Evolutionary conservation across 2,797 vertebrate species (phyloP).

Genomic region (Acanthurus leucopareius): DNA sequence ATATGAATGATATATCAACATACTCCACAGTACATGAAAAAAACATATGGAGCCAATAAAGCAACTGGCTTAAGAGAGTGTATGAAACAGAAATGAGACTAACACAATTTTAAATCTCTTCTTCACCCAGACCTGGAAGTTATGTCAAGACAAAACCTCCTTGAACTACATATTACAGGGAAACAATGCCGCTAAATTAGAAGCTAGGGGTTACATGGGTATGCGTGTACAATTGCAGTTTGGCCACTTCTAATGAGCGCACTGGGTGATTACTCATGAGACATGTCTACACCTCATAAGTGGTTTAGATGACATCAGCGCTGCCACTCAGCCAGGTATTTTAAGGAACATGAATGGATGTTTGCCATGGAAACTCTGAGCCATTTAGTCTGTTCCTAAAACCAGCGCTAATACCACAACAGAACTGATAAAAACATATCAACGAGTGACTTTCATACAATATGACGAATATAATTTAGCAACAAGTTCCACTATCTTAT

Average conservation of each 20-base stretch:
- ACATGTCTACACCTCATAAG: conserved; percentile 63
- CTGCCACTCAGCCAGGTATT: conserved; percentile 64
- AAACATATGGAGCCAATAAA: conserved; percentile 79
- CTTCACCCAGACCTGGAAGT: conserved; percentile 48
- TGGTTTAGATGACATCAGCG: conserved; percentile 75
- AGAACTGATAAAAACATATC: conserved; percentile 18
- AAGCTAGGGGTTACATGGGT: not conserved
- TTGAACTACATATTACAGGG: conserved; percentile 33
- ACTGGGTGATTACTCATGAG: conserved; percentile 66
- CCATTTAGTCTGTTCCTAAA: conserved; percentile 41
- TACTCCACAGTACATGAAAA: conserved; percentile 64
- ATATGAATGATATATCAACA: conserved; percentile 74
- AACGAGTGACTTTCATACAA: not conserved
- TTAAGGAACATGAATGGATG: conserved; percentile 59
- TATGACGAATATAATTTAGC: not conserved
- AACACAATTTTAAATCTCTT: conserved; percentile 63
- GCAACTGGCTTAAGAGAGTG: conserved; percentile 51
- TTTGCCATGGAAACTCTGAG: conserved; percentile 57
- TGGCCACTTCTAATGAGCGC: conserved; percentile 59
- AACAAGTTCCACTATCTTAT: not conserved
- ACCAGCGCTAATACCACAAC: not conserved
- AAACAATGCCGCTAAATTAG: conserved; percentile 47
- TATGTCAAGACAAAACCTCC: conserved; percentile 45
- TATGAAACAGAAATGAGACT: conserved; percentile 65
- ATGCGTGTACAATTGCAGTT: conserved; percentile 33